A percentile compares a stretch with the other conserved stretches of the same genome.
phyloP scores from a whole-genome alignment of 2,888 invertebrate species.

The Acanthosepion lycidas region DNA sequence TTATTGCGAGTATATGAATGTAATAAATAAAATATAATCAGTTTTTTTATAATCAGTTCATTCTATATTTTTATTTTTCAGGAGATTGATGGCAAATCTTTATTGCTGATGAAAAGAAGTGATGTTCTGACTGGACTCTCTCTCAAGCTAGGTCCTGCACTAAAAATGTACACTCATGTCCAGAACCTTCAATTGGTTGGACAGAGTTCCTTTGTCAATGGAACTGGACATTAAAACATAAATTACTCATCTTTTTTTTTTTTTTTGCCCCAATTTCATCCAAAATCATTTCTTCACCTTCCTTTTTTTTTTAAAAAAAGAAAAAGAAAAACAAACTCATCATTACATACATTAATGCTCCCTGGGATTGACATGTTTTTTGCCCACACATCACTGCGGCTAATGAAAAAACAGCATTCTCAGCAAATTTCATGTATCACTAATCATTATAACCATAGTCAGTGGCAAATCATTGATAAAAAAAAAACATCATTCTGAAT shows the following conservation, averaged over 20 bases:
- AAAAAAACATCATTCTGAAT: too few relatives aligned
- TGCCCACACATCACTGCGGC: background rate
- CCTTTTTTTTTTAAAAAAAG: background rate
- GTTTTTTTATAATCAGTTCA: too few relatives aligned
- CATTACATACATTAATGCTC: background rate
- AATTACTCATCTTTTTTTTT: background rate
- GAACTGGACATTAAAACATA: background rate
- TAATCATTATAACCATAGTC: background rate
- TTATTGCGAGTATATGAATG: too few relatives aligned
- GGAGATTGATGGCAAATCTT: conserved; percentile 93
- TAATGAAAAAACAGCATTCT: background rate
- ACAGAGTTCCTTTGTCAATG: conserved; percentile 48
- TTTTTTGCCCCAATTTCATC: background rate
- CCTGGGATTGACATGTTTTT: background rate
- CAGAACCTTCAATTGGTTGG: conserved; percentile 83
- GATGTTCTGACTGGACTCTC: conserved; percentile 89
- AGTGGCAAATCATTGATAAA: background rate
- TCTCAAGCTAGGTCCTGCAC: conserved; percentile 89
- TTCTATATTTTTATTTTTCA: conserved; percentile 71
- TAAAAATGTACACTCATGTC: conserved; percentile 88
- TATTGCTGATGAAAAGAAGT: conserved; percentile 86
- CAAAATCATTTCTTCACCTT: background rate
- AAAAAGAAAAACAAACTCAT: background rate
- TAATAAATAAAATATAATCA: too few relatives aligned
- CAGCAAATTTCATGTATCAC: background rate